Evolutionary conservation across 2,797 vertebrate species (phyloP).

Genomic region (Gallirallus australis): DNA sequence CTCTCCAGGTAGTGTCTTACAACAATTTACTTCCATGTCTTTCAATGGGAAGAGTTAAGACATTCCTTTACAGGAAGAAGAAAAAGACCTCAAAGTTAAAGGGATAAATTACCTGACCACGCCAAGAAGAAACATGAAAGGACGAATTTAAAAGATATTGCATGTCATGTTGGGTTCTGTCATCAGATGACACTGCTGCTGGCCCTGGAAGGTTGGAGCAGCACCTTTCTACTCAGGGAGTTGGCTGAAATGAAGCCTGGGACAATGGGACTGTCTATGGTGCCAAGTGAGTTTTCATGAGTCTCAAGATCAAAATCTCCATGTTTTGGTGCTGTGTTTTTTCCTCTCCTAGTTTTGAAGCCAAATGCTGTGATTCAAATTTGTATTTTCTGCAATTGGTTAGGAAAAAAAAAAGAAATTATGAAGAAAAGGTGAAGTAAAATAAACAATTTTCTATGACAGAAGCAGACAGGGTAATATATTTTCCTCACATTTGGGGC

Average conservation of each 20-base stretch:
- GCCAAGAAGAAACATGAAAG: constrained; percentile 13
- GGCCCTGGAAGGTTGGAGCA: background rate
- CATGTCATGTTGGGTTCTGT: rapidly evolving
- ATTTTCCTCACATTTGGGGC: background rate
- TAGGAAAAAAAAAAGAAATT: background rate
- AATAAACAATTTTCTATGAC: background rate
- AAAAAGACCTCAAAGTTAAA: background rate
- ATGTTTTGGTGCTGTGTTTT: background rate
- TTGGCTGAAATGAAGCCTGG: background rate
- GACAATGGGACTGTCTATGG: background rate
- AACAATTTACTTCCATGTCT: background rate
- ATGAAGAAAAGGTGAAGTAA: background rate
- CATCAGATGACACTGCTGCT: background rate
- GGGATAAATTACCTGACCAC: background rate
- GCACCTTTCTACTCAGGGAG: background rate
- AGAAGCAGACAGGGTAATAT: background rate
- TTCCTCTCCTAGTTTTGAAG: background rate
- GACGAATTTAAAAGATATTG: background rate
- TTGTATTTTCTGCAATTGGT: background rate
- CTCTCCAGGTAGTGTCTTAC: background rate
- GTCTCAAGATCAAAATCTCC: background rate
- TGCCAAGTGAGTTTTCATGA: background rate
- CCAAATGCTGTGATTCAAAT: background rate
- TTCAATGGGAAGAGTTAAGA: background rate
- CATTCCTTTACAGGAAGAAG: background rate